Evolutionary conservation across 2,888 invertebrate species (phyloP).

Genomic region (Tenthredo mesomela): DNA sequence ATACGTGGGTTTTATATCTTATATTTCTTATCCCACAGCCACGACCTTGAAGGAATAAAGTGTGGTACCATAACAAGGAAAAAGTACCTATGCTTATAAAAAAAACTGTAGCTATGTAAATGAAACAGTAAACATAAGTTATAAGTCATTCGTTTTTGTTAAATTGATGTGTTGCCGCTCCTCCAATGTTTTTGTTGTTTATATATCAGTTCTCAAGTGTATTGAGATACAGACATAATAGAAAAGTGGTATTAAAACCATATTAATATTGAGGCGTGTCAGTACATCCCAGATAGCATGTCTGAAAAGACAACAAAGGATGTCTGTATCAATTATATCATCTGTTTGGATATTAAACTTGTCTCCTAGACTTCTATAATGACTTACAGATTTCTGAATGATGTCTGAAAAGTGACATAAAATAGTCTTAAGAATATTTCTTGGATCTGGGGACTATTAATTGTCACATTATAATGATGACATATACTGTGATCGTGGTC

Average conservation of each 20-base stretch:
- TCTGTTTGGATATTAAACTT: background rate
- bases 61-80: background rate
- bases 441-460: background rate
- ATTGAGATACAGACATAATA: background rate
- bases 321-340: background rate
- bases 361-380: background rate
- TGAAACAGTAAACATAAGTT: background rate
- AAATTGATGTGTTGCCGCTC: constrained; percentile 10
- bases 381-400: background rate
- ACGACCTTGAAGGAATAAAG: background rate
- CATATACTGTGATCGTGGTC: background rate
- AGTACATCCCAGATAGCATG: background rate
- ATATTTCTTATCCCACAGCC: background rate
- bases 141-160: background rate
- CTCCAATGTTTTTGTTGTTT: background rate
- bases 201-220: background rate
- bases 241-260: background rate
- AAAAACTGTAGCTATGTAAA: background rate
- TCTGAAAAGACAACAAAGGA: background rate
- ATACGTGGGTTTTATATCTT: background rate
- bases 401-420: background rate
- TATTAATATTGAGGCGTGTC: background rate
- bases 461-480: background rate
- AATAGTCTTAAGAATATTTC: background rate
- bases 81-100: background rate